Conservation (phyloP, 2,888 invertebrate genomes). For the Linnaemya vulpina region DNA sequence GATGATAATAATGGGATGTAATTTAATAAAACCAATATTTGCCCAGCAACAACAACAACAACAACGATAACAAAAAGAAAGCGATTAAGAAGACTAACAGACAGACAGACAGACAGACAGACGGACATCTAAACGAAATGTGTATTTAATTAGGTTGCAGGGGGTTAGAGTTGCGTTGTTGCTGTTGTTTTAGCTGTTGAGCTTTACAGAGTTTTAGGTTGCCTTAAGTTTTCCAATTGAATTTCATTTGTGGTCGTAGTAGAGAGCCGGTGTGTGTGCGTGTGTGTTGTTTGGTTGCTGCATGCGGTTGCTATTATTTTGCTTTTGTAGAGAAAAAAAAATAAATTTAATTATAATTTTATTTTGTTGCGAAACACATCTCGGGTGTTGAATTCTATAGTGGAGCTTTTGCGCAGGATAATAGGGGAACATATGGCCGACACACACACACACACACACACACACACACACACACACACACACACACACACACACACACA, state of each 20-base stretch:
- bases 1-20: slow-evolving; percentile 34
- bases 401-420: slow-evolving; percentile 15
- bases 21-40: slow-evolving; percentile 64
- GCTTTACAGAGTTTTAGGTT: slow-evolving; percentile 52
- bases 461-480: too few relatives aligned
- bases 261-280: neutral
- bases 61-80: slow-evolving; percentile 12
- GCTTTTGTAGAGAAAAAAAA: slow-evolving; percentile 18
- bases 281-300: too few relatives aligned
- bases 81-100: neutral
- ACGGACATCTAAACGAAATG: slow-evolving; percentile 19
- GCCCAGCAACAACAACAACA: slow-evolving; percentile 19
- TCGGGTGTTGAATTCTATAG: slow-evolving; percentile 10
- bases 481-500: too few relatives aligned
- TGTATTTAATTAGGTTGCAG: slow-evolving; percentile 36
- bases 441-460: too few relatives aligned
- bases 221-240: slow-evolving; percentile 62
- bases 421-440: slow-evolving; percentile 24
- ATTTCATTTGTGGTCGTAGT: slow-evolving; percentile 49
- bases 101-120: too few relatives aligned
- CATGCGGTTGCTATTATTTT: slow-evolving; percentile 45
- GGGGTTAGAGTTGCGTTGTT: slow-evolving; percentile 37
- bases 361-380: slow-evolving; percentile 49
- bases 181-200: slow-evolving; percentile 9
- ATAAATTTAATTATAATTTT: slow-evolving; percentile 68